Evolutionary conservation across 2,888 invertebrate species (phyloP), one percentile per base, ranked within the genome.

Genomic region (Clitarchus hookeri): DNA sequence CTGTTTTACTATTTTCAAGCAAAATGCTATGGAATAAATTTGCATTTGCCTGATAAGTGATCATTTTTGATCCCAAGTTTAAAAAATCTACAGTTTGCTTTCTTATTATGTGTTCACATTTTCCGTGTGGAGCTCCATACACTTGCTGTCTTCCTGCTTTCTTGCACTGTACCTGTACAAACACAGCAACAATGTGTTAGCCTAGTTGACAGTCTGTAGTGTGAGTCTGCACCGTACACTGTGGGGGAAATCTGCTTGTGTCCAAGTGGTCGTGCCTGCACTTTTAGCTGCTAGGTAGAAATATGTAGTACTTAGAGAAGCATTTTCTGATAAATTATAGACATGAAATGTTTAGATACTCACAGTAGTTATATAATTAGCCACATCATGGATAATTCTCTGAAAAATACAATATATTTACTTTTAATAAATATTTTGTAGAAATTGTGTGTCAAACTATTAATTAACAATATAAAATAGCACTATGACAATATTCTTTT

Each of bases 241-340:
- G 12, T 48, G 16, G 65, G 65, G 65, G 65, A 19, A 65, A 23
- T n/a, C 65, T 65, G 65, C 65, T 65, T 65, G 8, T 65, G 65
- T 65, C 65, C 16, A n/a, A 19, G 23, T 65, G 65, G n/a, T n/a
- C 65, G 65, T 65, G n/a, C n/a, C 65, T 65, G 65, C 65, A 65
- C 65, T 19, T 65, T n/a, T 65, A 65, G 65, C 65, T 65, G 65
- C 65, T 65, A n/a, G 65, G 65, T 65, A 65, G 65, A 48, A 48
- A 48, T 8, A n/a, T 65, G 65, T 65, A 65, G 65, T 19, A 0
- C 65, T 65, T 65, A 65, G 65, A 65, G n/a, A n/a, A n/a, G 19
- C n/a, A 65, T 65, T 65, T n/a, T 1, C 65, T 65, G n/a, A 1
- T 48, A n/a, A 65, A 65, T n/a, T 65, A 65, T n/a, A 8, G 19